Percentiles rank a stretch among this genome's conserved stretches.
phyloP scores from a whole-genome alignment of 2,797 vertebrate species.

The Neomorphus geoffroyi region DNA sequence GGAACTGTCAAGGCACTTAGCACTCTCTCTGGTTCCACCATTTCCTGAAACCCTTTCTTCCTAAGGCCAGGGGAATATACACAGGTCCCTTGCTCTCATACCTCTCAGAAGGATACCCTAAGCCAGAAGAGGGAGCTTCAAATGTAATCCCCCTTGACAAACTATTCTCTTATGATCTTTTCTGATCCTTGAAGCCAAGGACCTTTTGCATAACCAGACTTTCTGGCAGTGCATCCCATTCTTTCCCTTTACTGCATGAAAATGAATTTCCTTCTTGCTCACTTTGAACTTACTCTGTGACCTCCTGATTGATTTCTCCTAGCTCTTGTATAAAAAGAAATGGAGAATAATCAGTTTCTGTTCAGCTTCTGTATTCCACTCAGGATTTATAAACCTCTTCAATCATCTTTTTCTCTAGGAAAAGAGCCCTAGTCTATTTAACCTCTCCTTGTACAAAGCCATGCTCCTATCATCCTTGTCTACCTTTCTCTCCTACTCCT shows the following conservation, averaged over 20 bases:
- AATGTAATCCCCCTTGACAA: neutral
- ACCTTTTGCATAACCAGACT: neutral
- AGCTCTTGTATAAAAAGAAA: neutral
- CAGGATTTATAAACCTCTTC: neutral
- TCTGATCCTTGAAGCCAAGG: neutral
- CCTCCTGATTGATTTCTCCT: neutral
- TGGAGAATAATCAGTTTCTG: neutral
- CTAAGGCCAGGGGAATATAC: neutral
- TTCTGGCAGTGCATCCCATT: neutral
- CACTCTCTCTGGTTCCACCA: neutral
- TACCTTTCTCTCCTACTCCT: neutral
- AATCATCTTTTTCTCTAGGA: neutral
- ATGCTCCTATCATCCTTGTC: neutral
- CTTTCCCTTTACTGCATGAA: neutral
- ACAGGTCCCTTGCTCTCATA: fast-evolving
- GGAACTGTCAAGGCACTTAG: neutral
- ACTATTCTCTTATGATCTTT: neutral
- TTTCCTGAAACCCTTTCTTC: neutral
- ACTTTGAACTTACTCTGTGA: neutral
- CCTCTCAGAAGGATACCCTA: neutral
- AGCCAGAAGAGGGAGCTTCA: neutral
- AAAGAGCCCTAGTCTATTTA: neutral
- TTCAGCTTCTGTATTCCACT: neutral
- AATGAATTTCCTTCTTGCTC: neutral
- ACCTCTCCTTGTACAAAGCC: neutral